A percentile compares a stretch with the other conserved stretches of the same genome.
Evolutionary conservation across 2,113 vertebrate genomes (phyloP).

Genomic region (Varanus salvator): DNA sequence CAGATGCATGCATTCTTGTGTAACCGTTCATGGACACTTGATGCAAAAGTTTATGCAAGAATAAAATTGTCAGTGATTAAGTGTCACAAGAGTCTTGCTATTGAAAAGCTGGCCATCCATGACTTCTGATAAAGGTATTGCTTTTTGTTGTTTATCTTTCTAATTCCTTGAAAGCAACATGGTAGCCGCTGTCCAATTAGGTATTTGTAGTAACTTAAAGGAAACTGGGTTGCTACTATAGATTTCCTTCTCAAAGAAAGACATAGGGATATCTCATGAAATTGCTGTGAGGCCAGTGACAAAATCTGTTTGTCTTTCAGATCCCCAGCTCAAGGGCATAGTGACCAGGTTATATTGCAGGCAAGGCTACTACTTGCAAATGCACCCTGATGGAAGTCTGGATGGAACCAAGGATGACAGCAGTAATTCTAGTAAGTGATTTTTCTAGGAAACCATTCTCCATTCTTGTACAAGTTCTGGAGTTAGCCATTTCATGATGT

Average conservation of each 20-base stretch:
- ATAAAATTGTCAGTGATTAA: too few species aligned
- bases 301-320: constrained; percentile 86
- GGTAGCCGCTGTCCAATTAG: constrained; percentile 9
- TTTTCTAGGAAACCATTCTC: constrained; percentile 48
- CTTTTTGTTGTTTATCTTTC: background rate
- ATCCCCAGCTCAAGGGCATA: constrained; percentile 99
- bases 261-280: constrained; percentile 58
- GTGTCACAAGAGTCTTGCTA: too few species aligned
- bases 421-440: constrained; percentile 96
- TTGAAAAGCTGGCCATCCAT: background rate
- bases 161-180: background rate
- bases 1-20: too few species aligned
- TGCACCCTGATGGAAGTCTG: constrained; percentile 99
- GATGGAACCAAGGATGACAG: constrained; percentile 99
- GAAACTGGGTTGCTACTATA: constrained; percentile 49
- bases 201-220: constrained; percentile 36
- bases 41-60: too few species aligned
- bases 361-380: constrained; percentile 99
- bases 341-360: constrained; percentile 99
- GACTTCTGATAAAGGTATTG: background rate
- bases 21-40: too few species aligned
- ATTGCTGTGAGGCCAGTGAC: constrained; percentile 73
- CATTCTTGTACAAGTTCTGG: constrained; percentile 23
- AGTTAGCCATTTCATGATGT: constrained; percentile 39
- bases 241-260: constrained; percentile 61